Evolutionary conservation across 2,888 invertebrate genomes (phyloP).

Genomic region (Drosophila subsilvestris): DNA sequence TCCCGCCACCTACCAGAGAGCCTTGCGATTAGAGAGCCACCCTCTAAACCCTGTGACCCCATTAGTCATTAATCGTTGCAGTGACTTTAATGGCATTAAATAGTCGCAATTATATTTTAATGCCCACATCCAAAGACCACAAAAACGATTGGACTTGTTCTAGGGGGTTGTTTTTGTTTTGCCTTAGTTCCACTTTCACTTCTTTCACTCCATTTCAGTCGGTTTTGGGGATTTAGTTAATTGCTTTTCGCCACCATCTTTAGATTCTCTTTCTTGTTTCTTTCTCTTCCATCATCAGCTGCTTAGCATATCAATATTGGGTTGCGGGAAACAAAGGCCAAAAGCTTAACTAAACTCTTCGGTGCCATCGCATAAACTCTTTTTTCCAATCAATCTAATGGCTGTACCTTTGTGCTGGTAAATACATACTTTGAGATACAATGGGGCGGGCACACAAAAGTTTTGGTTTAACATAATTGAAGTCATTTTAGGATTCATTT

Average conservation of each 20-base stretch:
- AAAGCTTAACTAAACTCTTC: conserved; percentile 8
- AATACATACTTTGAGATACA: conserved; percentile 13
- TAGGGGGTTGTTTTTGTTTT: conserved; percentile 50
- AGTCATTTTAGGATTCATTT: not conserved
- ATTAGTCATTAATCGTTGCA: conserved; percentile 80
- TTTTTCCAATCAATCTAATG: conserved; percentile 21
- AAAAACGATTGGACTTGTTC: conserved; percentile 14
- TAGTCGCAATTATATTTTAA: conserved; percentile 81
- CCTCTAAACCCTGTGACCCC: conserved; percentile 44
- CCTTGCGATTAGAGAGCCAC: not conserved
- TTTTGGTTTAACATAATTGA: conserved; percentile 17
- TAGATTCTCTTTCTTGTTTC: conserved; percentile 27
- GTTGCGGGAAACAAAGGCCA: conserved; percentile 16
- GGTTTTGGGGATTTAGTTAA: conserved; percentile 58
- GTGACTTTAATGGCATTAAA: conserved; percentile 80
- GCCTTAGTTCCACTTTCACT: conserved; percentile 8
- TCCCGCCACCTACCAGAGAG: not conserved
- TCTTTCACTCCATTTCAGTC: conserved; percentile 1
- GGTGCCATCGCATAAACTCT: not conserved
- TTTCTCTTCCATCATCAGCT: conserved; percentile 13
- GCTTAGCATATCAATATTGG: conserved; percentile 34
- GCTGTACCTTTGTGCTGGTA: conserved; percentile 22
- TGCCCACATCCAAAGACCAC: conserved; percentile 45
- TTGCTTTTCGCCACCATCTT: conserved; percentile 46
- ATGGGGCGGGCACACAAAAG: not conserved